phyloP scores from a whole-genome alignment of 2,113 vertebrate species.

The Perca schrenkii region DNA sequence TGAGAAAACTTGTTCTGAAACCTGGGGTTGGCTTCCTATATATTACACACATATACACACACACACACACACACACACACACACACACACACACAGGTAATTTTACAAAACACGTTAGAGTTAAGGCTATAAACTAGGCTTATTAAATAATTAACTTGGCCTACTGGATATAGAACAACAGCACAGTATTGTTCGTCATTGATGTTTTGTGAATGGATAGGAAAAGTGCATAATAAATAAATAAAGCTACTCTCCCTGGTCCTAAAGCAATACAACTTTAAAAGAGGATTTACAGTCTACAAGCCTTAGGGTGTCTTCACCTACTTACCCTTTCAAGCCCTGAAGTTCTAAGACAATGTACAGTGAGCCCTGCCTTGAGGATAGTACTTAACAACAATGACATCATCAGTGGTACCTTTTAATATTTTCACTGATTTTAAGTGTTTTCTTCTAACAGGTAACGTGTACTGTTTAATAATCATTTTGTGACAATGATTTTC shows the following conservation, averaged over 20 bases:
- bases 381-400: background rate
- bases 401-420: background rate
- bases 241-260: background rate
- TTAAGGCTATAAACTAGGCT: too few relatives aligned
- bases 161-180: too few relatives aligned
- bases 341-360: background rate
- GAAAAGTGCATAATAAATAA: background rate
- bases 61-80: too few relatives aligned
- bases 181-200: too few relatives aligned
- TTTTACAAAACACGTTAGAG: too few relatives aligned
- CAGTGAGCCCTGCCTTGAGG: background rate
- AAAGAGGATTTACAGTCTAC: background rate
- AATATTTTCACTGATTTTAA: background rate
- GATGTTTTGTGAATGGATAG: background rate
- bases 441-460: background rate
- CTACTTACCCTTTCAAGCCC: slow-evolving; percentile 2
- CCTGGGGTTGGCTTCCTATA: too few relatives aligned
- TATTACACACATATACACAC: too few relatives aligned
- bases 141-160: too few relatives aligned
- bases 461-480: background rate
- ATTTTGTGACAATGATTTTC: background rate
- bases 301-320: background rate
- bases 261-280: background rate
- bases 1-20: too few relatives aligned
- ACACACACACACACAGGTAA: too few relatives aligned